phyloP scores from a whole-genome alignment of 2,113 vertebrate genomes.

The Trochalopteron elliotii region DNA sequence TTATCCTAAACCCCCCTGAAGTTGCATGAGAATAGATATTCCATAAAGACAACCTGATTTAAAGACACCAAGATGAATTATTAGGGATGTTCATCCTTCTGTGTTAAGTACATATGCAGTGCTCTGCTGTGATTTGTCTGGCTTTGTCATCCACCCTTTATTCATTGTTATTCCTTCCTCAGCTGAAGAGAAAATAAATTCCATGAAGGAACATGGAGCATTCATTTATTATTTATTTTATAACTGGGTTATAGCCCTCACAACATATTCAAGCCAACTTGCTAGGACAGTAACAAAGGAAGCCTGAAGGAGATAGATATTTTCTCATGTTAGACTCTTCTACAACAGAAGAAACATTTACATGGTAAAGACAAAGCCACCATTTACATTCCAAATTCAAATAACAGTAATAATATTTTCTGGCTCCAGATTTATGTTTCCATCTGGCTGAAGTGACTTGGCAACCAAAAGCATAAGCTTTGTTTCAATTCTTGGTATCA shows the following conservation, averaged over 20 bases:
- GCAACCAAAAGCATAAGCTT: conserved; percentile 70
- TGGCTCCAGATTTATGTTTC: conserved; percentile 63
- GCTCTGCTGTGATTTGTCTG: background rate
- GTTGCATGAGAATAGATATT: background rate
- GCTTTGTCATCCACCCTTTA: background rate
- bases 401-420: conserved; percentile 57
- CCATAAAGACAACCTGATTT: background rate
- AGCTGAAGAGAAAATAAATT: background rate
- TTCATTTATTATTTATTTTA: background rate
- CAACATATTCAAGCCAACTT: background rate
- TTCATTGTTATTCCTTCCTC: background rate
- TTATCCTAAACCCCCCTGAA: background rate
- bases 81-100: background rate
- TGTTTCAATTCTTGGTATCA: conserved; percentile 70
- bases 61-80: background rate
- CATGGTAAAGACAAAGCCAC: conserved; percentile 37
- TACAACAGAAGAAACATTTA: conserved; percentile 1
- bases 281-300: background rate
- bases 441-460: conserved; percentile 70
- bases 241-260: background rate
- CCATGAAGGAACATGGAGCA: background rate
- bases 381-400: conserved; percentile 35
- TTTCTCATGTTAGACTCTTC: background rate
- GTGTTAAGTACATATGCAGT: background rate
- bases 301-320: background rate